A percentile compares a stretch with the other conserved stretches of the same genome.
Evolutionary conservation across 2,888 invertebrate species (phyloP).

Genomic region (Ophion costatus): DNA sequence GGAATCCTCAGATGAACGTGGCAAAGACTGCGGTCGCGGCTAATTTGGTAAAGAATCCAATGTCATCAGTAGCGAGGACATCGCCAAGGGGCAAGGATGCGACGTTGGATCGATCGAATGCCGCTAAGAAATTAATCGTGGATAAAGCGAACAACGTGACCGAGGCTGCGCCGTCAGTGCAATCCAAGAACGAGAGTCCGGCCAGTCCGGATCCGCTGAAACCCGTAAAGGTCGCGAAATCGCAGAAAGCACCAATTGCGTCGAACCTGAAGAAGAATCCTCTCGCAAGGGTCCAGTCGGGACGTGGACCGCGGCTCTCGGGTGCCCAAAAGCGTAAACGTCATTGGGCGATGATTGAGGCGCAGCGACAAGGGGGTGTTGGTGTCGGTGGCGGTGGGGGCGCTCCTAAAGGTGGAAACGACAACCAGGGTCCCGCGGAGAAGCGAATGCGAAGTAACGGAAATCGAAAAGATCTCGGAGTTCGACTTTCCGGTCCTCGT

Average conservation of each 20-base stretch:
- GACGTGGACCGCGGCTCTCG: conserved; percentile 12
- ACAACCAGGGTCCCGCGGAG: conserved; percentile 68
- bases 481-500: conserved; percentile 75
- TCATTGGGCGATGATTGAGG: conserved; percentile 44
- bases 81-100: conserved; percentile 18
- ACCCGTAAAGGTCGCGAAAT: conserved; percentile 37
- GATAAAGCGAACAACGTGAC: not conserved
- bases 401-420: conserved; percentile 69
- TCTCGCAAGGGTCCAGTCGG: conserved; percentile 26
- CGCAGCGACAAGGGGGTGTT: conserved; percentile 65
- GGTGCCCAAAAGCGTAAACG: conserved; percentile 66
- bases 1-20: conserved; percentile 25
- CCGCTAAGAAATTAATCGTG: not conserved
- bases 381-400: conserved; percentile 67
- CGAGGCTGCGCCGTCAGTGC: not conserved
- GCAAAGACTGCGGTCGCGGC: conserved; percentile 37
- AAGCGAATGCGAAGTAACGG: conserved; percentile 75
- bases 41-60: conserved; percentile 29
- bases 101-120: conserved; percentile 49
- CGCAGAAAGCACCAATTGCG: conserved; percentile 24
- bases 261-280: conserved; percentile 54
- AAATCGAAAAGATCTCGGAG: conserved; percentile 73
- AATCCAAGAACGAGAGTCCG: conserved; percentile 18
- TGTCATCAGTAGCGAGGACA: conserved; percentile 54
- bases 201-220: conserved; percentile 48